phyloP scores from a whole-genome alignment of 2,888 invertebrate genomes.

The Eristalis intricaria region DNA sequence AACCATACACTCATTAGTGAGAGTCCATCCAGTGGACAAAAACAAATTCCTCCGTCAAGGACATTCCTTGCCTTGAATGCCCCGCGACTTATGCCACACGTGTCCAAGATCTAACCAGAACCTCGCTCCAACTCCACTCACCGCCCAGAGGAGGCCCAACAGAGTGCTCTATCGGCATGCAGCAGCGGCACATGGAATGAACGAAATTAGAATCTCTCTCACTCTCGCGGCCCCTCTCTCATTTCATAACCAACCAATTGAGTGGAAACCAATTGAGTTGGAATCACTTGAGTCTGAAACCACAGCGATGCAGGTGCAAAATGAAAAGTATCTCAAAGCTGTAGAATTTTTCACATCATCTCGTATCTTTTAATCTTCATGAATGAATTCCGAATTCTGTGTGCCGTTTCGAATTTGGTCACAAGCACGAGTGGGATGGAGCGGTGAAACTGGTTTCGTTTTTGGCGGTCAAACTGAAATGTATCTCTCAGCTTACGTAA shows the following conservation, averaged over 20 bases:
- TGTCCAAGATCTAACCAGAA: neutral
- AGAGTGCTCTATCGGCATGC: neutral
- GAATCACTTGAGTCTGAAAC: neutral
- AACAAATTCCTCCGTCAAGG: neutral
- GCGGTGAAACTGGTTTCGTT: slow-evolving; percentile 21
- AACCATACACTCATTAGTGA: too few species aligned
- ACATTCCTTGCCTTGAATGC: neutral
- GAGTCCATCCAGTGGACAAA: neutral
- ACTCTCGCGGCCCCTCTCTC: neutral
- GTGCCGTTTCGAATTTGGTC: neutral
- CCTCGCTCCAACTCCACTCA: neutral
- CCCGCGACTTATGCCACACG: neutral
- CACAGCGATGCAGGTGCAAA: slow-evolving; percentile 2
- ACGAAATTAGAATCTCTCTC: slow-evolving; percentile 4
- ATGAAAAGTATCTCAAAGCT: slow-evolving; percentile 16
- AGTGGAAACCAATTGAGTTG: neutral
- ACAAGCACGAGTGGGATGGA: slow-evolving; percentile 9
- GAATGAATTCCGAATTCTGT: slow-evolving; percentile 35
- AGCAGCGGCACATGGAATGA: neutral
- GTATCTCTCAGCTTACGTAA: slow-evolving; percentile 26
- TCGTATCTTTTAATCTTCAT: slow-evolving; percentile 16
- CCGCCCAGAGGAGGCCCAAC: neutral
- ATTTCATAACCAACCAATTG: neutral
- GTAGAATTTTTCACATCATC: slow-evolving; percentile 1
- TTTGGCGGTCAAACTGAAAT: slow-evolving; percentile 29